Evolutionary conservation across 2,113 vertebrate species (phyloP).

Genomic region (Australoheros scitulus): DNA sequence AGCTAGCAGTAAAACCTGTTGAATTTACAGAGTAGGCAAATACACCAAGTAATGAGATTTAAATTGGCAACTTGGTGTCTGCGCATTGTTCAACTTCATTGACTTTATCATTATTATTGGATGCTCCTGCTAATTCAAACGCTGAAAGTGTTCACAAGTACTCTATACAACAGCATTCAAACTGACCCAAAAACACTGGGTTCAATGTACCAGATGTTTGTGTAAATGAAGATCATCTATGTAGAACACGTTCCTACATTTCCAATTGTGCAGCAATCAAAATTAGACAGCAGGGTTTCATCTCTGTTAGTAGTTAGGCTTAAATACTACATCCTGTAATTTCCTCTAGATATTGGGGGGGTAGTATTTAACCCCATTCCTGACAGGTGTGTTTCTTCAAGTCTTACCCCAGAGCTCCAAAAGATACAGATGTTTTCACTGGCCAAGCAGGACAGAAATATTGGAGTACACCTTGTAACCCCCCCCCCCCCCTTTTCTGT

Average conservation of each 20-base stretch:
- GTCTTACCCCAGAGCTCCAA: neutral
- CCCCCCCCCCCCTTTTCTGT: no score
- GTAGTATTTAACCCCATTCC: neutral
- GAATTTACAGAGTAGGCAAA: neutral
- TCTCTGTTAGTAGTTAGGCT: neutral
- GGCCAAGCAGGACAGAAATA: neutral
- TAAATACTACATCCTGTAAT: neutral
- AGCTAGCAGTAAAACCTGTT: neutral
- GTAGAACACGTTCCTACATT: neutral
- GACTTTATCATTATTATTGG: neutral
- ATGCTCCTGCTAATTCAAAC: neutral
- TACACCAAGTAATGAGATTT: neutral
- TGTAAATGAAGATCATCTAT: neutral
- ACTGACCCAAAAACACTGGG: neutral
- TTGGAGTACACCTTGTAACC: neutral
- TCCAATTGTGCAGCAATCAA: neutral
- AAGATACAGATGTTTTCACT: neutral
- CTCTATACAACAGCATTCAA: neutral
- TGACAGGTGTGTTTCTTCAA: neutral
- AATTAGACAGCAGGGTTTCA: neutral
- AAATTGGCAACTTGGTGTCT: neutral
- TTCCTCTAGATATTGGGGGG: neutral
- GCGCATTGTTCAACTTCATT: neutral
- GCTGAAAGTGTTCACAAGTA: neutral
- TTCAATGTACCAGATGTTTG: neutral